Evolutionary conservation across 2,113 vertebrate species (phyloP).

Genomic region (Crypturellus undulatus): DNA sequence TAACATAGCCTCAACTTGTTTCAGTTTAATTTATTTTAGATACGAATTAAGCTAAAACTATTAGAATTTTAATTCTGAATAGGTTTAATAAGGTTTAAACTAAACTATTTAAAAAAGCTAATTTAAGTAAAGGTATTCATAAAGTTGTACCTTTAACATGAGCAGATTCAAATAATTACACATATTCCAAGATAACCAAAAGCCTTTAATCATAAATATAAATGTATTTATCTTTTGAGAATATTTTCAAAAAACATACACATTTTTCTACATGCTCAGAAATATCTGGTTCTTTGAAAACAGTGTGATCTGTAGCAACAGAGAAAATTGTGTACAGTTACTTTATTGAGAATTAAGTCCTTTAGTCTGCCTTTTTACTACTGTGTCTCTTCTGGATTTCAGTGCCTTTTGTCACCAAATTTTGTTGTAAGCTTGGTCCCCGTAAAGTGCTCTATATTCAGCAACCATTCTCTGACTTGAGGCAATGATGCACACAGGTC

Average conservation of each 20-base stretch:
- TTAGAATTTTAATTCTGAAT: slow-evolving; percentile 45
- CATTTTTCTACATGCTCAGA: background rate
- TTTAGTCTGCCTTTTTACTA: background rate
- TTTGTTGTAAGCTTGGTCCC: background rate
- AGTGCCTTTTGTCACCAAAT: background rate
- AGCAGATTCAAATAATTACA: background rate
- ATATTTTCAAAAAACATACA: background rate
- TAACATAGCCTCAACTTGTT: background rate
- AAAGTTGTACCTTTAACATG: background rate
- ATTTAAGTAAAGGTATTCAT: background rate
- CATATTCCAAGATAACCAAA: background rate
- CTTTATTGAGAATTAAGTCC: background rate
- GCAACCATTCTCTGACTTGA: background rate
- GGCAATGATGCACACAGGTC: background rate
- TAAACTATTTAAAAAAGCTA: slow-evolving; percentile 17
- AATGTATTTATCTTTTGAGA: background rate
- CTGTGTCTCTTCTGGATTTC: background rate
- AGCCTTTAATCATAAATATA: background rate
- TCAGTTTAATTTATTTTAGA: background rate
- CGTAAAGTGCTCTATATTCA: background rate
- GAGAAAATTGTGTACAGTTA: background rate
- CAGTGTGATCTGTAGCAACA: background rate
- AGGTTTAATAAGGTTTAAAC: slow-evolving; percentile 47
- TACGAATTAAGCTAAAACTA: background rate
- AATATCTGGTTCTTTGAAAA: background rate